These are phyloP conservation scores for Cossypha caffra DNA, from an alignment of 2,797 vertebrate species.

Conservation along the genomic window DNA sequence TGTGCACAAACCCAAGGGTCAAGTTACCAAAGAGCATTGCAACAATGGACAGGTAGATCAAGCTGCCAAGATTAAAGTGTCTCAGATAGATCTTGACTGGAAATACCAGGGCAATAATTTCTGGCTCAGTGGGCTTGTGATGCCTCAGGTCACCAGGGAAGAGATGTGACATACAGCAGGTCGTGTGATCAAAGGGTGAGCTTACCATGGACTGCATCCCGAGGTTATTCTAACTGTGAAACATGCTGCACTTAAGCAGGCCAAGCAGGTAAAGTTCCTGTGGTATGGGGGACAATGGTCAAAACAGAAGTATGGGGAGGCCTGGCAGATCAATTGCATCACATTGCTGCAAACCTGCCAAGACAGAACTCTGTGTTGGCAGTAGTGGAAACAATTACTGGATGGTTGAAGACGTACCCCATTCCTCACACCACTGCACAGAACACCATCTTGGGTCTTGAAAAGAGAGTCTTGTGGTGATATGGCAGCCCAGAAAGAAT, in stretches of 20 bases:
- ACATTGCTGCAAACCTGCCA: too few species aligned
- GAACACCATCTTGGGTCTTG: background rate
- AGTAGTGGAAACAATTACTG: background rate
- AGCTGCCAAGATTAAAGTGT: background rate
- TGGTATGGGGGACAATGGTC: background rate
- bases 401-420: background rate
- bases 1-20: fast-evolving
- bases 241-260: background rate
- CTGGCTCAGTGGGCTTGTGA: background rate
- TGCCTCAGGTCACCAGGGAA: background rate
- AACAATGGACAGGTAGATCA: background rate
- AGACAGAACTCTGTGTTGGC: background rate
- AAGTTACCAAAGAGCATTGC: background rate
- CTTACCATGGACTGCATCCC: background rate
- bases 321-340: background rate
- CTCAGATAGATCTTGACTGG: background rate
- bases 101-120: background rate
- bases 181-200: background rate
- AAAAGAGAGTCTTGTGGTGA: background rate
- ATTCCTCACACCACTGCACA: background rate
- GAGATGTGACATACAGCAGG: fast-evolving
- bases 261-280: background rate
- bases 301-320: background rate
- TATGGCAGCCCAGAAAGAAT: background rate
- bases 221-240: background rate